These are phyloP conservation scores for Mastomys natalensis DNA, from an alignment of 2,113 vertebrate genomes.

Conservation along the genomic window DNA sequence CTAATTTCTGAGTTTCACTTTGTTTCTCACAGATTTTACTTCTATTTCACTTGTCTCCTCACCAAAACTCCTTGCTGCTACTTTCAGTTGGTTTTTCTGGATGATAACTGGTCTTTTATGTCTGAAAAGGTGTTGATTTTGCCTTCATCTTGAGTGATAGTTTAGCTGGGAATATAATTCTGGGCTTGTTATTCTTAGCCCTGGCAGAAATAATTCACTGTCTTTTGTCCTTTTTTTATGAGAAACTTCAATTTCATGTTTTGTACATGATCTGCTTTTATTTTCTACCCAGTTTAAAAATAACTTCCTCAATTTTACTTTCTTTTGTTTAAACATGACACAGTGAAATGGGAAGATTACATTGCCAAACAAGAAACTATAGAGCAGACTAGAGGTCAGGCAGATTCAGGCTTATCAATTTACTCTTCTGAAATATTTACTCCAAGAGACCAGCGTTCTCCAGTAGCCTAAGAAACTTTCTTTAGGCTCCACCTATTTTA, in stretches of 20 bases:
- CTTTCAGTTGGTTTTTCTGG: not conserved
- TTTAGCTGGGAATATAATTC: not conserved
- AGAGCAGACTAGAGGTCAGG: not conserved
- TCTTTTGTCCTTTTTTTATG: not conserved
- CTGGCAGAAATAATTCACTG: not conserved
- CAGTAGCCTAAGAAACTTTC: too few species aligned
- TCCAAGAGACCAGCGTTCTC: not conserved
- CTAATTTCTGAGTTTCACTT: not conserved
- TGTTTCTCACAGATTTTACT: not conserved
- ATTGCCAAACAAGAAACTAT: not conserved
- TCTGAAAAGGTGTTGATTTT: slow-evolving; percentile 43
- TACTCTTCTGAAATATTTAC: not conserved
- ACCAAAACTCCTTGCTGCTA: not conserved
- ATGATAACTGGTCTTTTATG: not conserved
- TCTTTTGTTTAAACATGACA: not conserved
- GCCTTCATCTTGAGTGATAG: not conserved
- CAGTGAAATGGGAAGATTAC: not conserved
- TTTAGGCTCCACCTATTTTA: not conserved
- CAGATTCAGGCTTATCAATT: not conserved
- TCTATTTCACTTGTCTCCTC: slow-evolving; percentile 12
- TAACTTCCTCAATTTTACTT: not conserved
- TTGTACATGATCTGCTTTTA: not conserved
- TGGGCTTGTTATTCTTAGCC: not conserved
- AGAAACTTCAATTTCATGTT: not conserved
- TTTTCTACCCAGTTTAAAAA: not conserved